A percentile compares a stretch with the other conserved stretches of the same genome.
These are phyloP conservation scores for Hydrolagus colliei DNA, from an alignment of 2,797 vertebrate genomes.

Conservation along the genomic window DNA sequence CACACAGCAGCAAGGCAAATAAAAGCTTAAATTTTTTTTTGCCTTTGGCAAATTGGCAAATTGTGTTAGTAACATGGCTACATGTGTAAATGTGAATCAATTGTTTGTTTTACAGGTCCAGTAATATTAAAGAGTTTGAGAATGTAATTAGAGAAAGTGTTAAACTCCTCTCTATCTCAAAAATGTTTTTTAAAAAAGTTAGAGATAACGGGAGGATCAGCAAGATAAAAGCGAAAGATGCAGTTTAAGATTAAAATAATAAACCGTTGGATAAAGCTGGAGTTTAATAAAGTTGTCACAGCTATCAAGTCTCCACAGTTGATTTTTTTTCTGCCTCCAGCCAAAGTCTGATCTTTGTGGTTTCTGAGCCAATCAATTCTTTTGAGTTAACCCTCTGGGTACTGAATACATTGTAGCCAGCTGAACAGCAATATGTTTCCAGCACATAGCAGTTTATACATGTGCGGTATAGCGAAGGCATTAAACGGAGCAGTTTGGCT, in stretches of 20 bases:
- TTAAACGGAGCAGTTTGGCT: slow-evolving; percentile 9
- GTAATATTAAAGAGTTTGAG: slow-evolving; percentile 67
- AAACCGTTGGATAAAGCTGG: slow-evolving; percentile 51
- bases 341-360: slow-evolving; percentile 59
- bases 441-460: slow-evolving; percentile 18
- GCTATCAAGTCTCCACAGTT: slow-evolving; percentile 55
- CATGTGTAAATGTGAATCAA: slow-evolving; percentile 69
- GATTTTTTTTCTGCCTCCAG: slow-evolving; percentile 56
- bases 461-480: not conserved
- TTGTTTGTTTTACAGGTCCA: slow-evolving; percentile 73
- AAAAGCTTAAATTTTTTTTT: slow-evolving; percentile 48
- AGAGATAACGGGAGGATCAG: slow-evolving; percentile 52
- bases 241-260: slow-evolving; percentile 62
- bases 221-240: slow-evolving; percentile 62
- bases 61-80: slow-evolving; percentile 73
- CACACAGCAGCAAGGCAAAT: slow-evolving; percentile 42
- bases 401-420: slow-evolving; percentile 24
- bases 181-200: slow-evolving; percentile 40
- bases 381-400: slow-evolving; percentile 31
- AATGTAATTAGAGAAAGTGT: slow-evolving; percentile 68
- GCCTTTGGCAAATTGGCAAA: slow-evolving; percentile 83
- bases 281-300: slow-evolving; percentile 56
- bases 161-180: slow-evolving; percentile 56
- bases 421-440: slow-evolving; percentile 12
- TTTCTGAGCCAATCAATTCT: slow-evolving; percentile 36